Base-by-base conservation (phyloP, 92 coral and sea anemone genomes). In the Pocillopora grandis region DNA sequence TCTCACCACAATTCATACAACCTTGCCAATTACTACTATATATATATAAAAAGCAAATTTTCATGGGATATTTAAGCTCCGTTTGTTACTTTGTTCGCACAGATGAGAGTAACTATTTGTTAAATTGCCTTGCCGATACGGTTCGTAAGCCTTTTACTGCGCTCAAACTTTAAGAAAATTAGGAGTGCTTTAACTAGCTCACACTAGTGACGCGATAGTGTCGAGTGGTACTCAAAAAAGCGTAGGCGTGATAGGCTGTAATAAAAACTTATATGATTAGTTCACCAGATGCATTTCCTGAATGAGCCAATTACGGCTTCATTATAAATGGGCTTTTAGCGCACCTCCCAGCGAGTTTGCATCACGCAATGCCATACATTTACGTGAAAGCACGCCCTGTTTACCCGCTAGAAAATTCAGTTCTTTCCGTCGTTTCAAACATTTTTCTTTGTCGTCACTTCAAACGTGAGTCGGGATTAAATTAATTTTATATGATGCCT, bases 271-370 rank as follows among this genome's bases (percentile, higher is more conserved):
- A 33, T 83, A 62, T 49, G 72, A 83, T 76, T 83, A 74, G 78
- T 83, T 75, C 64, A 52, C 80, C 67, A 59, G 80, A 74, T 83
- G 80, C 86, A 74, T 83, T 83, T 83, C 86, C 86, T 83, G 86
- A 83, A 83, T 72, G 73, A 31, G 61, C 80, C 86, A 83, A 83
- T 83, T 83, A 83, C 80, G 63, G 78, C 73, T 27, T 80, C 72
- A 83, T 83, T 83, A 83, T 75, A 27, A 73, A 63, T 61, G 56
- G 21, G 86, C 86, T 83, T 75, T 82, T 73, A 74, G 73, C 33
- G 73, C n/a, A 20, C 80, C 80, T 72, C 79, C 86, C 62, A 23
- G 74, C 4, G 19, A 27, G 69, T 71, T 59, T n/a, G 63, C 74
- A 83, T 83, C 86, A 83, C 86, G 86, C 86, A 73, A 83, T 66